phyloP scores from a whole-genome alignment of 2,888 invertebrate species.

The Pogonocherus hispidulus region DNA sequence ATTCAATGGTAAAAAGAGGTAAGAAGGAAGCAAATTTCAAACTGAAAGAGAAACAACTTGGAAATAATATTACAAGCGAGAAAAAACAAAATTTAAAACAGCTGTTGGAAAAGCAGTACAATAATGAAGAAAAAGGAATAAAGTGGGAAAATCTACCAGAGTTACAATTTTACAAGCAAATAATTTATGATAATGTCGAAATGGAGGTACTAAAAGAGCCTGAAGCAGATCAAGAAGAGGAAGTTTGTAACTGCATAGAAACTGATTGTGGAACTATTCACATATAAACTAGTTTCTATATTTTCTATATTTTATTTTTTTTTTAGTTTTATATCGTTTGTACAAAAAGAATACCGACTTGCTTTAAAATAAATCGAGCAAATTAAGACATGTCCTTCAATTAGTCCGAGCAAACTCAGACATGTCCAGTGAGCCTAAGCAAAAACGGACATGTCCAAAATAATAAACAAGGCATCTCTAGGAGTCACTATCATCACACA shows the following conservation, averaged over 20 bases:
- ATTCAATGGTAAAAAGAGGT: constrained; percentile 7
- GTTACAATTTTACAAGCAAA: not conserved
- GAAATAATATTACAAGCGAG: constrained; percentile 5
- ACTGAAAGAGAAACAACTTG: not conserved
- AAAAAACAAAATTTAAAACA: constrained; percentile 12
- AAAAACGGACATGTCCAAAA: no score
- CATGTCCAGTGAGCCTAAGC: no score
- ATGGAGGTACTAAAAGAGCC: no score
- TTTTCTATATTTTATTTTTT: no score
- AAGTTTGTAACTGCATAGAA: constrained; percentile 4
- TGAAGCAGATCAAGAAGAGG: no score
- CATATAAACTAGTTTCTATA: no score
- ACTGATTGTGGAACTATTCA: constrained; percentile 7
- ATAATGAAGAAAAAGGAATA: constrained; percentile 7
- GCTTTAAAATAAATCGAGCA: no score
- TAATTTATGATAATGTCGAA: not conserved
- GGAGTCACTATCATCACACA: no score
- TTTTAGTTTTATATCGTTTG: not conserved
- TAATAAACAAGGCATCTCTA: no score
- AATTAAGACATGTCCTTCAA: no score
- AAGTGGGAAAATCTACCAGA: constrained; percentile 10
- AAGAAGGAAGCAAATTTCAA: constrained; percentile 1
- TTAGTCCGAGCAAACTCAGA: no score
- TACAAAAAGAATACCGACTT: no score
- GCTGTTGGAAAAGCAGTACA: constrained; percentile 2